Percentiles rank a stretch among this genome's conserved stretches.
Conservation (phyloP, 1,140 invertebrate genomes). For the Anagrus nilaparvatae region DNA sequence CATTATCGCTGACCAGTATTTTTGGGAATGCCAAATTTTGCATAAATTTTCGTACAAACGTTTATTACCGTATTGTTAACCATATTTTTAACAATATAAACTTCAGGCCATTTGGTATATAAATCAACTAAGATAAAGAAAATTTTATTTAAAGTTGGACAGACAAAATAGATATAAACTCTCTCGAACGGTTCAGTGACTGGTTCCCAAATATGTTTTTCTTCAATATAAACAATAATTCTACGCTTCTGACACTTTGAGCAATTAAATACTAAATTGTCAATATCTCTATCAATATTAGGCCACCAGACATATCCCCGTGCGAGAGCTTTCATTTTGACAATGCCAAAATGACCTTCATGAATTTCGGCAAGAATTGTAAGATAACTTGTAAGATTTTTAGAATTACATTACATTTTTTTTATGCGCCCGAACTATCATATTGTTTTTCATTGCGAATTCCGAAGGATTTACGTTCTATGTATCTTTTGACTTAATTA, state of each 20-base stretch:
- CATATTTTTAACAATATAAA: slow-evolving; percentile 1
- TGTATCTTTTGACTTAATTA: no score
- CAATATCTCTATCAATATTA: slow-evolving; percentile 34
- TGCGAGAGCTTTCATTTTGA: slow-evolving; percentile 35
- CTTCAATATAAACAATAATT: no score
- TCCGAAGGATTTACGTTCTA: no score
- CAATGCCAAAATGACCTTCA: slow-evolving; percentile 32
- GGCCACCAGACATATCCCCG: slow-evolving; percentile 38
- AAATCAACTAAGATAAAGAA: slow-evolving; percentile 25
- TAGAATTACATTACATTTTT: no score
- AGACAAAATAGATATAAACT: slow-evolving; percentile 29
- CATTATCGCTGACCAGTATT: no score
- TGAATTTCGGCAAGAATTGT: slow-evolving; percentile 30
- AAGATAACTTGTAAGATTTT: no score
- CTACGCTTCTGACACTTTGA: slow-evolving; percentile 20
- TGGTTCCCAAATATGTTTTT: slow-evolving; percentile 19
- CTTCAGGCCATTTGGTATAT: slow-evolving; percentile 24
- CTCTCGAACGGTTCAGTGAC: slow-evolving; percentile 32
- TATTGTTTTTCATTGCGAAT: no score
- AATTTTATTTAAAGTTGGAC: slow-evolving; percentile 16
- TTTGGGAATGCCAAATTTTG: no score
- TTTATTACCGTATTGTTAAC: no score
- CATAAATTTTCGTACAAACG: no score
- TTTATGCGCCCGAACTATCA: no score
- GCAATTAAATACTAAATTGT: slow-evolving; percentile 17